A percentile compares a stretch with the other conserved stretches of the same genome.
These are phyloP conservation scores for Trachelus iudaicus DNA, from an alignment of 2,888 invertebrate genomes.

Conservation along the genomic window DNA sequence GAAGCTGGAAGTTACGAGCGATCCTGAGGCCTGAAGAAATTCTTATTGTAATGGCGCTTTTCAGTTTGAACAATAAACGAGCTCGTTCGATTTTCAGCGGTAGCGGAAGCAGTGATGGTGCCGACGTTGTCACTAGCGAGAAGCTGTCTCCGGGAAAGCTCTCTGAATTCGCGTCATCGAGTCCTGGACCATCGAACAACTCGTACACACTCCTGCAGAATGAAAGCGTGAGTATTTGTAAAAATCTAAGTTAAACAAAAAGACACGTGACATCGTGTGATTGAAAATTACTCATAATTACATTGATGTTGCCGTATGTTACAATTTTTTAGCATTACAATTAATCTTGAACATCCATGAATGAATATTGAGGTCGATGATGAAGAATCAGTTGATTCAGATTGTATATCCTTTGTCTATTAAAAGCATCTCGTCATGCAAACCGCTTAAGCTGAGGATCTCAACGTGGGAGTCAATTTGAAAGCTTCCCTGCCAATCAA, in stretches of 20 bases:
- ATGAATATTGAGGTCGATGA: not conserved
- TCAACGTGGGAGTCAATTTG: not conserved
- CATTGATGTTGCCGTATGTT: not conserved
- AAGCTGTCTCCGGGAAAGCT: conserved; percentile 61
- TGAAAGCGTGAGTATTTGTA: conserved; percentile 52
- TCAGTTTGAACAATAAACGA: not conserved
- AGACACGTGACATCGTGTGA: not conserved
- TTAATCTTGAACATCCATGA: not conserved
- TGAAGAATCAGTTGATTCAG: not conserved
- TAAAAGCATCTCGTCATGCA: not conserved
- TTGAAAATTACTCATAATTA: not conserved
- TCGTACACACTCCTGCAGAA: conserved; percentile 57
- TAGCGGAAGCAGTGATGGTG: conserved; percentile 72
- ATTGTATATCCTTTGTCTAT: not conserved
- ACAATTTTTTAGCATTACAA: not conserved
- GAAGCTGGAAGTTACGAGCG: not conserved
- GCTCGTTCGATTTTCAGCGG: conserved; percentile 63
- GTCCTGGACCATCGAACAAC: conserved; percentile 59
- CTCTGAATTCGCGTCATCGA: conserved; percentile 57
- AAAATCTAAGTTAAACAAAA: not conserved
- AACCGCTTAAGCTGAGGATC: not conserved
- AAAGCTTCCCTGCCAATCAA: not conserved
- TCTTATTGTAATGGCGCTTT: not conserved
- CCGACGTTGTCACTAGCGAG: conserved; percentile 62
- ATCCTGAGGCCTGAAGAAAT: not conserved